Evolutionary conservation across 64 coral and sea anemone genomes (phyloP).

Genomic region (Montipora cactus): DNA sequence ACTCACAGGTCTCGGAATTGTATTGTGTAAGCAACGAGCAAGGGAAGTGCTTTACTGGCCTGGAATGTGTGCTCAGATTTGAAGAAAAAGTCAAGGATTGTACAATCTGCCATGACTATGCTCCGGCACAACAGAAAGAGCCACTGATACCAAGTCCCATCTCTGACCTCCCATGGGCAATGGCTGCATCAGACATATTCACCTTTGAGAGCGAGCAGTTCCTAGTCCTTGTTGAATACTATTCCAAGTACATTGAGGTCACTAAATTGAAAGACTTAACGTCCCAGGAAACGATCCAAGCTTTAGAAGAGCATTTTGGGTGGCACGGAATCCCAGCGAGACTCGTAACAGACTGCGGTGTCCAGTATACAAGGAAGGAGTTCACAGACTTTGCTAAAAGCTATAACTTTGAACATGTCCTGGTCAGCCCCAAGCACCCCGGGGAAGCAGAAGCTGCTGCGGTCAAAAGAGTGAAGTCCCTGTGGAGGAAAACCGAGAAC

Average conservation of each 20-base stretch:
- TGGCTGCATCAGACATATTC: slow-evolving; percentile 45
- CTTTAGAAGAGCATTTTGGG: slow-evolving; percentile 24
- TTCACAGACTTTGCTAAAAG: slow-evolving; percentile 26
- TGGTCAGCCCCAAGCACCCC: slow-evolving; percentile 4
- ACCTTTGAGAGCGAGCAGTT: slow-evolving; percentile 1
- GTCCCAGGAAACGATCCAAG: background rate
- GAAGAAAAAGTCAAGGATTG: slow-evolving; percentile 53
- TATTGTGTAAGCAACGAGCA: slow-evolving; percentile 65
- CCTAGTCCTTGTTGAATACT: slow-evolving; percentile 54
- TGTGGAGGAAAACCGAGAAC: background rate
- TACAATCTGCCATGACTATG: slow-evolving; percentile 34
- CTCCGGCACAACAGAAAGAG: slow-evolving; percentile 45
- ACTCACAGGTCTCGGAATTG: too few species aligned
- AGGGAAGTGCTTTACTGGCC: slow-evolving; percentile 55
- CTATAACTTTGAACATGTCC: slow-evolving; percentile 62
- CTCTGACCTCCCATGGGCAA: slow-evolving; percentile 51
- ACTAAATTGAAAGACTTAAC: slow-evolving; percentile 39
- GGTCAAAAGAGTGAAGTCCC: slow-evolving; percentile 6
- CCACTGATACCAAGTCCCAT: slow-evolving; percentile 26
- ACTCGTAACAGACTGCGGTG: slow-evolving; percentile 17
- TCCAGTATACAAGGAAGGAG: slow-evolving; percentile 32
- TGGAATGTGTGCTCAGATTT: slow-evolving; percentile 30
- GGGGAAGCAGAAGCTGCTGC: slow-evolving; percentile 28
- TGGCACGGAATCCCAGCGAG: slow-evolving; percentile 36
- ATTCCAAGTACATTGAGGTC: slow-evolving; percentile 59